These are phyloP conservation scores for Ruditapes philippinarum DNA, from an alignment of 1,140 invertebrate genomes.

Conservation along the genomic window DNA sequence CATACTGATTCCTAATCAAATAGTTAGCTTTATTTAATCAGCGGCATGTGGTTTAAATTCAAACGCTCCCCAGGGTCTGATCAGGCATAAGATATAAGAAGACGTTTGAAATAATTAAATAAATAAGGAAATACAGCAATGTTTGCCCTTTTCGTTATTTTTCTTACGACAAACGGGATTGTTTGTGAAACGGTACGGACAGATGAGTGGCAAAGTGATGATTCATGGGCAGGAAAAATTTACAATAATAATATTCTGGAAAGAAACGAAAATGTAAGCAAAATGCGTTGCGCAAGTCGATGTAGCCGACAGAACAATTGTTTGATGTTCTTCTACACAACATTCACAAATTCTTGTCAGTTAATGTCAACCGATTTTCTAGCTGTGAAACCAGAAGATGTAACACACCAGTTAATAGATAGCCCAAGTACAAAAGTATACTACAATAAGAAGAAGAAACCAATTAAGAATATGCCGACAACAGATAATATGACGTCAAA, in stretches of 20 bases:
- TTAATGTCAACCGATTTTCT: background rate
- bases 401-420: background rate
- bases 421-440: background rate
- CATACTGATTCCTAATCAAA: no score
- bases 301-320: background rate
- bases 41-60: no score
- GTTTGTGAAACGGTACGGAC: background rate
- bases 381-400: background rate
- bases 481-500: background rate
- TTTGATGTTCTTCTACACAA: constrained; percentile 7
- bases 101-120: no score
- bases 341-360: background rate
- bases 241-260: background rate
- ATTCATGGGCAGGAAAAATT: background rate
- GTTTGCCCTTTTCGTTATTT: no score
- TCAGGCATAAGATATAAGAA: no score
- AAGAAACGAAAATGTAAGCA: background rate
- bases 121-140: no score
- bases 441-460: background rate
- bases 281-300: background rate
- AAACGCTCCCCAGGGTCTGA: no score
- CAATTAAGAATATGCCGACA: background rate
- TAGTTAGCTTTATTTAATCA: no score
- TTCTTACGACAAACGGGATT: background rate
- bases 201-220: background rate